Percentiles rank a stretch among this genome's conserved stretches.
These are phyloP conservation scores for Orussus abietinus DNA, from an alignment of 1,140 invertebrate species.

Conservation along the genomic window DNA sequence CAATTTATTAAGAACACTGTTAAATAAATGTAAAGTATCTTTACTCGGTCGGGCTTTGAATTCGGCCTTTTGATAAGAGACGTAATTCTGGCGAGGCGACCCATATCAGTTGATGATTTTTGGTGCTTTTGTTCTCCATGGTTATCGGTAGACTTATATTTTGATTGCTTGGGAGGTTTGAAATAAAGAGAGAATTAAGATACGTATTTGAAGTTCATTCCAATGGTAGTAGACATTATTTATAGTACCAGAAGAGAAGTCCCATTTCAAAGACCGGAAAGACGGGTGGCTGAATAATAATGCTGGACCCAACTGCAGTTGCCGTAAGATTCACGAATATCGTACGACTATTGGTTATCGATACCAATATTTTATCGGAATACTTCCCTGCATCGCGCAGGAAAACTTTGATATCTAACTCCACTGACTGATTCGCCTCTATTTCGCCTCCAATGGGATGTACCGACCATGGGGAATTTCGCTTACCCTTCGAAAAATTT, in stretches of 20 bases:
- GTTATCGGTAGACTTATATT: conserved; percentile 32
- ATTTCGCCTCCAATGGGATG: conserved; percentile 22
- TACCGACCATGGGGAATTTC: conserved; percentile 23
- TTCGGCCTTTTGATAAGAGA: conserved; percentile 6
- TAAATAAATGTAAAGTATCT: too few relatives aligned
- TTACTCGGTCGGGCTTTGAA: conserved; percentile 1
- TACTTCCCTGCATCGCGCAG: conserved; percentile 38
- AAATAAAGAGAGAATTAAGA: conserved; percentile 6
- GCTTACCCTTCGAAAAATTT: conserved; percentile 19
- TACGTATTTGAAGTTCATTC: not conserved
- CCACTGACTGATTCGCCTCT: conserved; percentile 21
- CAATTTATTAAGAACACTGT: too few relatives aligned
- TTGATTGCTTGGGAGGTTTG: conserved; percentile 38
- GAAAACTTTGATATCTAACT: conserved; percentile 30
- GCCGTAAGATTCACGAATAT: conserved; percentile 27
- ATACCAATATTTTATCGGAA: conserved; percentile 31
- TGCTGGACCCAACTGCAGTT: conserved; percentile 41
- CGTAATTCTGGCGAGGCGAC: conserved; percentile 23
- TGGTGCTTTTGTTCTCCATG: conserved; percentile 41
- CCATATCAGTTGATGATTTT: conserved; percentile 37
- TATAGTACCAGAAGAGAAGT: conserved; percentile 31
- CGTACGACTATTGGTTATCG: conserved; percentile 28
- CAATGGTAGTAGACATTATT: conserved; percentile 5
- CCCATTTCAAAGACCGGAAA: conserved; percentile 47
- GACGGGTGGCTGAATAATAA: conserved; percentile 42